Conservation (phyloP, 2,888 invertebrate species). For the Eupithecia inturbata region DNA sequence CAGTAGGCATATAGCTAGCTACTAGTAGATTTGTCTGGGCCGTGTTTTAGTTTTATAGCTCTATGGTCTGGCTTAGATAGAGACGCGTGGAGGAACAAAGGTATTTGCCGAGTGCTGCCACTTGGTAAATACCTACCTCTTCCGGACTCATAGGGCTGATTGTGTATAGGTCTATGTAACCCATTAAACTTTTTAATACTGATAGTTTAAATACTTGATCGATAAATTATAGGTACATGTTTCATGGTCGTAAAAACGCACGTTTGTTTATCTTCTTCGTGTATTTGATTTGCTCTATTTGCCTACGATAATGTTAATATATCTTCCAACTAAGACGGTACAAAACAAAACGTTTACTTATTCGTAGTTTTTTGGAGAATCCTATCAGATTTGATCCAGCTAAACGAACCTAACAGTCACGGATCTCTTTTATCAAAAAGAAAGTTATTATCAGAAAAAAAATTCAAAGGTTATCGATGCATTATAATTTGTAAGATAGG, state of each 20-base stretch:
- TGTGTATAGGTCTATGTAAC: background rate
- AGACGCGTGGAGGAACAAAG: background rate
- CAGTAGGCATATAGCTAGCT: background rate
- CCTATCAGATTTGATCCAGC: background rate
- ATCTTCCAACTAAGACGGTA: background rate
- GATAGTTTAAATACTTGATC: background rate
- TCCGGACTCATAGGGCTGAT: background rate
- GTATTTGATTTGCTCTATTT: background rate
- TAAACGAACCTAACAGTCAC: background rate
- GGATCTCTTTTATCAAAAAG: background rate
- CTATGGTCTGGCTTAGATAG: constrained; percentile 4
- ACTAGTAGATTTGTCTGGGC: background rate
- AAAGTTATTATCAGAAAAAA: constrained; percentile 4
- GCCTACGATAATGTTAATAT: background rate
- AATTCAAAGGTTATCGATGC: constrained; percentile 3
- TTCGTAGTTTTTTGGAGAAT: background rate
- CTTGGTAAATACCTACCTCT: no score
- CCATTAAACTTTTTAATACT: background rate
- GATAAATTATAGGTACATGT: no score
- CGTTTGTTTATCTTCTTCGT: background rate
- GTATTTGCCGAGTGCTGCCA: background rate
- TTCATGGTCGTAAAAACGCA: background rate
- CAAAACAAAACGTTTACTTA: background rate
- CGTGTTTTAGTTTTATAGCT: constrained; percentile 6
- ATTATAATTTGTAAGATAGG: background rate